Evolutionary conservation across 2,797 vertebrate species (phyloP), one percentile per base, ranked within the genome.

Genomic region (Nyctibius grandis): DNA sequence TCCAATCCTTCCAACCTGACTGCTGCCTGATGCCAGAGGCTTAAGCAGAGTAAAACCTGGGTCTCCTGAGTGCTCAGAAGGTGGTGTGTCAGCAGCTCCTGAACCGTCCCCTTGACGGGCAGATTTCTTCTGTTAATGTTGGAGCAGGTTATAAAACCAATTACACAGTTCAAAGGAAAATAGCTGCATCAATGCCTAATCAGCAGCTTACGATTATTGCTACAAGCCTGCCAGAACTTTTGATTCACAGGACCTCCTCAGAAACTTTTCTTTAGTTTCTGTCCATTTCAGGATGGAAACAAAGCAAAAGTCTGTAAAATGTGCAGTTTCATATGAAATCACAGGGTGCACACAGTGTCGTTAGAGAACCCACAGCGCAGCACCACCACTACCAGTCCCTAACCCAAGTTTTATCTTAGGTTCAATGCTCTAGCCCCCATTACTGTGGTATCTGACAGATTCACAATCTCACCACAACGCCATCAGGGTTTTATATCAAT

Each of bases 21-120:
- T 97, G 26, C 97, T 97, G 72, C 95, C 97, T 85, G 98, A 96
- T 84, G 96, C 47, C 4, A 84, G 83, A 74, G 92, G 40, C 65
- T 63, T 77, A 78, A 79, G 40, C 74, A 63, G 75, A 67, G 64
- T 51, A 44, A 50, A 79, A 91, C 70, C 53, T 12, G 60, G 67
- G 54, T 97, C 90, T 97, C 40, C 94, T 44, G 72, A 78, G 57
- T 70, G 53, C 68, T 84, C 94, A 38, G 60, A 19, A 29, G 23
- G 44, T 65, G 92, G 3, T 3, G 67, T 7, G 34, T 51, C 89
- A 80, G 68, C 89, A 75, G 90, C 69, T 34, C 76, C 78, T 29
- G 64, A 76, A 13, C 11, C 1, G 6, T 92, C 63, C 22, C 60
- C 76, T 47, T 96, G 86, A 17, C 59, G 48, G 23, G 20, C 44